Percentiles rank a stretch among this genome's conserved stretches.
Evolutionary conservation across 2,888 invertebrate genomes (phyloP).

Genomic region (Drosophila subsilvestris): DNA sequence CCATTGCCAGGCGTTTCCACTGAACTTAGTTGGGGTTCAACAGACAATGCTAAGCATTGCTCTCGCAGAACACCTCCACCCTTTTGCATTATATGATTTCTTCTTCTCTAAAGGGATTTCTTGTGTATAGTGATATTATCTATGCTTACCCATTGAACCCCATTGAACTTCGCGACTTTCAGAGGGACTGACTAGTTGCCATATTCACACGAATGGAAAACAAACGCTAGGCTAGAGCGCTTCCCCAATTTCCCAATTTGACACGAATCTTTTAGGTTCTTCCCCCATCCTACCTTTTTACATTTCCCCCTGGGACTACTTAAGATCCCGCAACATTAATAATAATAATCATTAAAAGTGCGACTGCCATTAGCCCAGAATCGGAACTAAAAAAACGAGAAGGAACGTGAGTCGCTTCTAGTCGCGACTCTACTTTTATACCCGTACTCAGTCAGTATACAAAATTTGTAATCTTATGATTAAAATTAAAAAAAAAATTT

Average conservation of each 20-base stretch:
- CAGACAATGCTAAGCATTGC: neutral
- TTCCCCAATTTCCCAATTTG: conserved; percentile 21
- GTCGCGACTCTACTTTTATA: too few relatives aligned
- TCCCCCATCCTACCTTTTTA: neutral
- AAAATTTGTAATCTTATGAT: too few relatives aligned
- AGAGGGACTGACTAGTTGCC: too few relatives aligned
- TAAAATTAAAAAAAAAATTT: too few relatives aligned
- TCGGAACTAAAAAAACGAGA: conserved; percentile 20
- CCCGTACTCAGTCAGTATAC: too few relatives aligned
- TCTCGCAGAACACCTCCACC: neutral
- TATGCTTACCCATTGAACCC: neutral
- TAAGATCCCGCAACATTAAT: conserved; percentile 57
- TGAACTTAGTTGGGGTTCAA: conserved; percentile 15
- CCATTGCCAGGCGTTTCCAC: conserved; percentile 6
- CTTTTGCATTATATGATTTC: neutral
- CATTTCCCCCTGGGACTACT: conserved; percentile 47
- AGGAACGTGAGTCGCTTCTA: too few relatives aligned
- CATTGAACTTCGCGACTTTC: too few relatives aligned
- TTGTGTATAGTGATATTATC: too few relatives aligned
- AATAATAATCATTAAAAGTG: conserved; percentile 69
- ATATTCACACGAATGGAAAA: too few relatives aligned
- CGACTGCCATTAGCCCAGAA: conserved; percentile 72
- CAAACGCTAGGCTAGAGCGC: conserved; percentile 3
- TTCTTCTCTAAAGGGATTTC: too few relatives aligned
- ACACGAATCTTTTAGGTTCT: conserved; percentile 32